Conservation (phyloP, 2,888 invertebrate genomes). For the Sarcophaga caerulescens region DNA sequence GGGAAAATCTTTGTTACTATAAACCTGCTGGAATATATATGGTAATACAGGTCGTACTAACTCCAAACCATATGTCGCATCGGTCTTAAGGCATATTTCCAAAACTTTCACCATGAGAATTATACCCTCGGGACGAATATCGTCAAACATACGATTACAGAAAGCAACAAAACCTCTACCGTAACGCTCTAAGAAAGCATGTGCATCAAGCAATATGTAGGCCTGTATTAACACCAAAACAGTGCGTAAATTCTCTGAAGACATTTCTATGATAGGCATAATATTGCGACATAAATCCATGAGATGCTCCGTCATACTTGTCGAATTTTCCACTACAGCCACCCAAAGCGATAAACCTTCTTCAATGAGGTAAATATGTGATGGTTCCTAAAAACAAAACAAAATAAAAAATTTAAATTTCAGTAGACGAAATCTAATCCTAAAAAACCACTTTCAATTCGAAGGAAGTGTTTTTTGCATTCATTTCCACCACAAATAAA, state of each 20-base stretch:
- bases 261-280: slow-evolving; percentile 88
- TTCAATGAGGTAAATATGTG: slow-evolving; percentile 94
- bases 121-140: slow-evolving; percentile 89
- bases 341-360: slow-evolving; percentile 96
- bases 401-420: neutral
- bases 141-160: slow-evolving; percentile 88
- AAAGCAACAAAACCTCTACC: slow-evolving; percentile 87
- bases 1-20: slow-evolving; percentile 87
- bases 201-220: slow-evolving; percentile 90
- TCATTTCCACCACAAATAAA: too few relatives aligned
- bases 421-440: neutral
- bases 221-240: slow-evolving; percentile 92
- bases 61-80: slow-evolving; percentile 87
- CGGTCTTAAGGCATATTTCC: slow-evolving; percentile 88
- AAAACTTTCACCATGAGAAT: slow-evolving; percentile 88
- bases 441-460: too few relatives aligned
- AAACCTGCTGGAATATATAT: slow-evolving; percentile 85
- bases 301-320: slow-evolving; percentile 85
- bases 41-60: slow-evolving; percentile 86
- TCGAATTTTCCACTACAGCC: slow-evolving; percentile 89
- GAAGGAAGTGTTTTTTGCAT: too few relatives aligned
- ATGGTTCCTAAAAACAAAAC: slow-evolving; percentile 83
- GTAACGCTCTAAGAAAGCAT: slow-evolving; percentile 88
- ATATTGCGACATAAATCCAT: slow-evolving; percentile 89
- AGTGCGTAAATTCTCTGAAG: slow-evolving; percentile 90